phyloP scores from a whole-genome alignment of 2,888 invertebrate species.

The Cryptocheilus praepositus region DNA sequence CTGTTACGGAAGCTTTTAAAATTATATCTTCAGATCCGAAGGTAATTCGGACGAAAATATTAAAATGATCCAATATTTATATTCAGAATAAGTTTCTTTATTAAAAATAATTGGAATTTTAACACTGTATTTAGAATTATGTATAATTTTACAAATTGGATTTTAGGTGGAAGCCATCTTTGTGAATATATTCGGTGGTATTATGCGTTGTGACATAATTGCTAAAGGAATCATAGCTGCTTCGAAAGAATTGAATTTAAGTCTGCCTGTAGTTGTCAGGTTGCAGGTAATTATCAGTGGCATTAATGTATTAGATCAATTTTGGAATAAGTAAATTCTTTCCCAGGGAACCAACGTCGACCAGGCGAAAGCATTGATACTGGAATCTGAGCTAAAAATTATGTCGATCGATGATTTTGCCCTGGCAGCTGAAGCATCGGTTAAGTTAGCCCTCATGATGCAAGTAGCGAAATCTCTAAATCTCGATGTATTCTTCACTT shows the following conservation, averaged over 20 bases:
- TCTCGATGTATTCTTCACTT: slow-evolving; percentile 46
- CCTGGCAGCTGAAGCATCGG: slow-evolving; percentile 51
- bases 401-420: slow-evolving; percentile 57
- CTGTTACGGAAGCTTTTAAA: slow-evolving; percentile 79
- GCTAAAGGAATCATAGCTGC: slow-evolving; percentile 79
- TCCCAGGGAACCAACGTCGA: slow-evolving; percentile 83
- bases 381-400: slow-evolving; percentile 53
- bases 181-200: slow-evolving; percentile 81
- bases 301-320: not conserved
- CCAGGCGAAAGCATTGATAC: slow-evolving; percentile 51
- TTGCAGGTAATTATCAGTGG: slow-evolving; percentile 73
- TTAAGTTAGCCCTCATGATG: slow-evolving; percentile 51
- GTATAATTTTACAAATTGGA: slow-evolving; percentile 15
- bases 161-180: slow-evolving; percentile 79
- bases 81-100: not conserved
- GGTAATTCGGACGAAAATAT: slow-evolving; percentile 61
- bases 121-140: no score
- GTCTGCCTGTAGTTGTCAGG: slow-evolving; percentile 78
- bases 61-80: no score
- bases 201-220: slow-evolving; percentile 80
- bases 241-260: slow-evolving; percentile 76
- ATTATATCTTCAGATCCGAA: slow-evolving; percentile 78
- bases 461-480: slow-evolving; percentile 48
- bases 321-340: not conserved
- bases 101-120: not conserved